Conservation (phyloP, 2,797 vertebrate species). For the Lateolabrax maculatus region DNA sequence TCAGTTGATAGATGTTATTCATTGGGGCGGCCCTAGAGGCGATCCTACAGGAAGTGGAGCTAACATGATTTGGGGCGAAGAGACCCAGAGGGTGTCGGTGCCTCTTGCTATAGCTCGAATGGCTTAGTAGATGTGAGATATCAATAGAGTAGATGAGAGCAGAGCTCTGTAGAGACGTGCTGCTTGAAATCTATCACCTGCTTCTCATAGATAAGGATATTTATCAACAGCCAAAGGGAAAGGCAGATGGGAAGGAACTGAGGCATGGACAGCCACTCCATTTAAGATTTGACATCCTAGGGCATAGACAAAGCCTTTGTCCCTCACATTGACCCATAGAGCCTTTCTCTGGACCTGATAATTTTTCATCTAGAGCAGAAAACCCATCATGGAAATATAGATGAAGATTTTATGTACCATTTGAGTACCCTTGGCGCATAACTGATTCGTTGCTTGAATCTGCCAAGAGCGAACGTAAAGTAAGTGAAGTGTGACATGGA, state of each 20-base stretch:
- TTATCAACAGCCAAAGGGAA: constrained; percentile 76
- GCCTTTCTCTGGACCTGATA: constrained; percentile 49
- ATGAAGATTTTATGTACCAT: constrained; percentile 80
- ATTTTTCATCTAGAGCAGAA: constrained; percentile 66
- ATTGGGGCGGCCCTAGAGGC: constrained; percentile 75
- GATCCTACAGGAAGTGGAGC: constrained; percentile 79
- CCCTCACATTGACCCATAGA: constrained; percentile 67
- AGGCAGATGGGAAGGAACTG: constrained; percentile 60
- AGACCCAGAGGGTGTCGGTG: constrained; percentile 74
- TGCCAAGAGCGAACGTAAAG: constrained; percentile 75
- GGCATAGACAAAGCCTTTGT: constrained; percentile 65
- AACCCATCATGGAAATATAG: constrained; percentile 74
- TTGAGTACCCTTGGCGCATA: constrained; percentile 71
- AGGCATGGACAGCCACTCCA: constrained; percentile 55
- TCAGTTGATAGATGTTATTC: constrained; percentile 87
- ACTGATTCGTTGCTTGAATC: constrained; percentile 74
- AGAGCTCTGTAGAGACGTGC: constrained; percentile 68
- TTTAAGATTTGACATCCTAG: constrained; percentile 60
- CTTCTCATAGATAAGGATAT: constrained; percentile 82
- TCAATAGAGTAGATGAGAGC: constrained; percentile 78
- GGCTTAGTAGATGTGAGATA: constrained; percentile 84
- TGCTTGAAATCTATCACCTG: constrained; percentile 83
- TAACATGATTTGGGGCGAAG: constrained; percentile 83
- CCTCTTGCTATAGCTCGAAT: constrained; percentile 69
- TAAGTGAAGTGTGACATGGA: constrained; percentile 75